Evolutionary conservation across 2,797 vertebrate genomes (phyloP).

Genomic region (Sarcoramphus papa): DNA sequence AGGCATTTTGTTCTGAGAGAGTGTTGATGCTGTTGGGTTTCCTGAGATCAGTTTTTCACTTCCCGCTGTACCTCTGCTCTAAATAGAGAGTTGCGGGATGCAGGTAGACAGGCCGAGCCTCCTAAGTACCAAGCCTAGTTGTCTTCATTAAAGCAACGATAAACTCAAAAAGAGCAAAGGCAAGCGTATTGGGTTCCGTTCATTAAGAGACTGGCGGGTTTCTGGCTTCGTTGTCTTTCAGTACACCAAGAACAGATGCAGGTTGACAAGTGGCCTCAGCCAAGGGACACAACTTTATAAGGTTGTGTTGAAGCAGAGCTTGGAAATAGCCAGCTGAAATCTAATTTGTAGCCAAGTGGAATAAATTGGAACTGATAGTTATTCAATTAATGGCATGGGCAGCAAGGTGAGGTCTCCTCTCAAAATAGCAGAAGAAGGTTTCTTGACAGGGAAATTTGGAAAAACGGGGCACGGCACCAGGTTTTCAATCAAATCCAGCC

Average conservation of each 20-base stretch:
- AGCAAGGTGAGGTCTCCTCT: slow-evolving; percentile 30
- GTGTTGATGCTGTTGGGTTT: background rate
- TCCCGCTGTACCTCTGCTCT: background rate
- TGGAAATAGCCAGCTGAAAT: slow-evolving; percentile 49
- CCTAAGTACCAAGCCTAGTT: background rate
- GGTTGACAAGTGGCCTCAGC: slow-evolving; percentile 55
- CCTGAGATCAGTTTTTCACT: background rate
- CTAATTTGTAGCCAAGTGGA: slow-evolving; percentile 65
- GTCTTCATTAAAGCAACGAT: background rate
- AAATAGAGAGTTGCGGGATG: background rate
- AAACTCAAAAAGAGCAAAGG: background rate
- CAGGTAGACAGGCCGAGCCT: background rate
- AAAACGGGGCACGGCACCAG: background rate
- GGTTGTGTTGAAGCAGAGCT: slow-evolving; percentile 33
- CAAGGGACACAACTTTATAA: slow-evolving; percentile 29
- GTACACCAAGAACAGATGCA: slow-evolving; percentile 40
- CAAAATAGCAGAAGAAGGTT: slow-evolving; percentile 37
- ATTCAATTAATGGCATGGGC: slow-evolving; percentile 53
- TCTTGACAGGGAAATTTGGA: background rate
- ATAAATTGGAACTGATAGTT: slow-evolving; percentile 57
- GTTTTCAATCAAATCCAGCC: slow-evolving; percentile 26
- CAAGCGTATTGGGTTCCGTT: slow-evolving; percentile 5
- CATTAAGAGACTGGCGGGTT: background rate
- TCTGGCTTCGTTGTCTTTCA: slow-evolving; percentile 43
- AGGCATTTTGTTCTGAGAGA: background rate